These are phyloP conservation scores for Psophia crepitans DNA, from an alignment of 2,113 vertebrate species.

Conservation along the genomic window DNA sequence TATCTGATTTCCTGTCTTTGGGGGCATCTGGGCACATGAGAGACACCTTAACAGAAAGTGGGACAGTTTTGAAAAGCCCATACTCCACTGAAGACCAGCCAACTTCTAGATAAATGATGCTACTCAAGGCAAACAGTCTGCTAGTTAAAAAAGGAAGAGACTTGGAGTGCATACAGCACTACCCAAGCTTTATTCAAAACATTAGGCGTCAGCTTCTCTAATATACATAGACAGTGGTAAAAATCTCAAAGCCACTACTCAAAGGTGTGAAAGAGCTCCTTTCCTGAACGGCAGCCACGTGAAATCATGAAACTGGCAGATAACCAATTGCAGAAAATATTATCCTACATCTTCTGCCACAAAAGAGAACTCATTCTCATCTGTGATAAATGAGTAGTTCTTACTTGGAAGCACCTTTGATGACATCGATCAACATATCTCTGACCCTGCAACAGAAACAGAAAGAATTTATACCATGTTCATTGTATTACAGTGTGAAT, in stretches of 20 bases:
- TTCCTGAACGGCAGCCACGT: not conserved
- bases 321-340: not conserved
- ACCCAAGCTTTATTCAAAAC: not conserved
- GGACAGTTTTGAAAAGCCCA: not conserved
- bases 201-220: not conserved
- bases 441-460: slow-evolving; percentile 80
- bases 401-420: slow-evolving; percentile 92
- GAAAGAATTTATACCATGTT: not conserved
- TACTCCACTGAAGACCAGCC: not conserved
- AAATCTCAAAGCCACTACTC: not conserved
- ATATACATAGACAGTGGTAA: not conserved
- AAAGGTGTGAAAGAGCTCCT: not conserved
- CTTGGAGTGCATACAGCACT: not conserved
- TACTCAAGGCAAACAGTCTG: not conserved
- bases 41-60: not conserved
- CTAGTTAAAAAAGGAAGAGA: not conserved
- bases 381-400: slow-evolving; percentile 19
- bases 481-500: not conserved
- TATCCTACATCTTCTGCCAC: not conserved
- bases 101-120: not conserved
- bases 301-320: not conserved
- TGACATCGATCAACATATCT: slow-evolving; percentile 88
- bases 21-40: not conserved
- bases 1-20: not conserved
- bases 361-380: not conserved